These are phyloP conservation scores for Thera obeliscata DNA, from an alignment of 2,888 invertebrate species.

Conservation along the genomic window DNA sequence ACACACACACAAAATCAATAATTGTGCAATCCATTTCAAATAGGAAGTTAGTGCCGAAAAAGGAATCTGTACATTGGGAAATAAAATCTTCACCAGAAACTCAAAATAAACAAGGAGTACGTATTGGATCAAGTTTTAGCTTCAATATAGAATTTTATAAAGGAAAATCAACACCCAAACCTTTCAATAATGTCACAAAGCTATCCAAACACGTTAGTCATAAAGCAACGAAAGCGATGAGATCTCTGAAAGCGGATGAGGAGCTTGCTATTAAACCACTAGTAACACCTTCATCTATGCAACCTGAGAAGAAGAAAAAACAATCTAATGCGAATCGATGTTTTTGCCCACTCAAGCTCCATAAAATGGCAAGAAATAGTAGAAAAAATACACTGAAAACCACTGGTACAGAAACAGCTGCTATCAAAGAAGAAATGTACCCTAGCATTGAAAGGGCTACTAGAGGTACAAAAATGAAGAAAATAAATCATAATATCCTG, in stretches of 20 bases:
- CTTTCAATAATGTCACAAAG: background rate
- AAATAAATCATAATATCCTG: conserved; percentile 14
- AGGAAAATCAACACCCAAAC: conserved; percentile 22
- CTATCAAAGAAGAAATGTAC: conserved; percentile 32
- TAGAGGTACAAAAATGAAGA: conserved; percentile 20
- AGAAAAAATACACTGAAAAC: conserved; percentile 13
- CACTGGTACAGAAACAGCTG: conserved; percentile 21
- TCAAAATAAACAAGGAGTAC: conserved; percentile 32
- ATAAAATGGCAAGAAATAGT: conserved; percentile 28
- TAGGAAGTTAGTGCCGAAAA: conserved; percentile 13
- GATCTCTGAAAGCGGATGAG: background rate
- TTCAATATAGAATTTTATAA: conserved; percentile 45
- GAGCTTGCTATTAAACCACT: background rate
- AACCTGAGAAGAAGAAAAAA: conserved; percentile 2
- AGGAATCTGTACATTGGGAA: background rate
- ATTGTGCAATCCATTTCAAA: conserved; percentile 45
- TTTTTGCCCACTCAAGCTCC: conserved; percentile 44
- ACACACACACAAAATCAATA: conserved; percentile 42
- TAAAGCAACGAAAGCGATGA: conserved; percentile 3
- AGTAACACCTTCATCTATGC: conserved; percentile 4
- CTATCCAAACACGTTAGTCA: background rate
- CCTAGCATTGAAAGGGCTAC: conserved; percentile 9
- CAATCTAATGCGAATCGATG: conserved; percentile 36
- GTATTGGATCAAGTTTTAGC: conserved; percentile 40
- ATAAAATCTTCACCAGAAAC: conserved; percentile 7